Conservation (phyloP, 2,797 vertebrate genomes). For the Melanotaenia nigrans region DNA sequence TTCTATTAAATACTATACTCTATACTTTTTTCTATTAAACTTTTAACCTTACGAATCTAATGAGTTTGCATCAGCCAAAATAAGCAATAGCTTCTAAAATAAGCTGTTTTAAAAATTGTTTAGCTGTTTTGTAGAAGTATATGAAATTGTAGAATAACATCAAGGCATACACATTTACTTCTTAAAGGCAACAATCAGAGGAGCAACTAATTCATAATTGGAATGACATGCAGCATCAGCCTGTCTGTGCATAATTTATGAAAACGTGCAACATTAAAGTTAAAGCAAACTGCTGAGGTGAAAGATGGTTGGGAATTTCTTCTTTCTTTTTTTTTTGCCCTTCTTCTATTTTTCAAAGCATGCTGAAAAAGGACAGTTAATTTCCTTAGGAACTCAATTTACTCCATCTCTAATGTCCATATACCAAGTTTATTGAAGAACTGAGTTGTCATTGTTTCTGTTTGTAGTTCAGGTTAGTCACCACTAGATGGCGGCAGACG, state of each 20-base stretch:
- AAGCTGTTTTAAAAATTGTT: too few species aligned
- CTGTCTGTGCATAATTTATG: not conserved
- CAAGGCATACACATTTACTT: too few species aligned
- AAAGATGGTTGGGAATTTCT: not conserved
- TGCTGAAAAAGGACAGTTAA: not conserved
- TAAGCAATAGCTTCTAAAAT: too few species aligned
- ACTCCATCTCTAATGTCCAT: not conserved
- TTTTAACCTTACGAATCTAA: not conserved
- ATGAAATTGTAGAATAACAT: not conserved
- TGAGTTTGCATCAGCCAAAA: not conserved
- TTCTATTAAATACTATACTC: too few species aligned
- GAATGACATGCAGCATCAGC: not conserved
- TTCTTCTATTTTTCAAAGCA: too few species aligned
- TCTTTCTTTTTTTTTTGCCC: not conserved
- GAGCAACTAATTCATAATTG: not conserved
- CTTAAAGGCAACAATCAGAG: not conserved
- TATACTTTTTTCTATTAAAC: too few species aligned
- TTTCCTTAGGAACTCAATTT: not conserved
- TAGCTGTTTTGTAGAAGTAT: not conserved
- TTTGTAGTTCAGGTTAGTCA: not conserved
- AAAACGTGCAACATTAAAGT: not conserved
- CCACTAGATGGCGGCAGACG: conserved; percentile 67
- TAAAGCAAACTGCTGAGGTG: too few species aligned
- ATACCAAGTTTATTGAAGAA: not conserved
- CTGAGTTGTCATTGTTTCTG: not conserved